Conservation (phyloP, 2,888 invertebrate genomes). For the Caenorhabditis imperialis region DNA sequence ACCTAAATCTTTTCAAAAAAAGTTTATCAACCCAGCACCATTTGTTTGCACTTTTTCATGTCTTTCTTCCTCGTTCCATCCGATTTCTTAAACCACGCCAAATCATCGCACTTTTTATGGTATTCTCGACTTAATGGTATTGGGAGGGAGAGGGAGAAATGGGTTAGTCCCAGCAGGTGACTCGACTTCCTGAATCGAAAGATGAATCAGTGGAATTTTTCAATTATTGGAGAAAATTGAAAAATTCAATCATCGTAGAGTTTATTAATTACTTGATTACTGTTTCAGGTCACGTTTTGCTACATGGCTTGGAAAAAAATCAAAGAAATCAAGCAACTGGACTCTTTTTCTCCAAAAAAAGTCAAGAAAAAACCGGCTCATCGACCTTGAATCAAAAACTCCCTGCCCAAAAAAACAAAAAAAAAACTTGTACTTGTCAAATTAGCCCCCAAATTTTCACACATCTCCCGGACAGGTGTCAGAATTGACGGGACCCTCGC, state of each 20-base stretch:
- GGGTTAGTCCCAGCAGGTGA: constrained; percentile 42
- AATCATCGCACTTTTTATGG: constrained; percentile 45
- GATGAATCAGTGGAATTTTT: constrained; percentile 1
- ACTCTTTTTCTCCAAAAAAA: no score
- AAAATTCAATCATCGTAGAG: no score
- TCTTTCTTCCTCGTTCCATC: no score
- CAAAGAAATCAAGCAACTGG: no score
- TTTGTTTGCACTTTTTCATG: constrained; percentile 20
- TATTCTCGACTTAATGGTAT: constrained; percentile 29
- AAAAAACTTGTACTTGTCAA: constrained; percentile 53
- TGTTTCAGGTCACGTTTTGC: no score
- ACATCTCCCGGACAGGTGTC: constrained; percentile 43
- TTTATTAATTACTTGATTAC: no score
- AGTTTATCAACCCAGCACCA: constrained; percentile 28
- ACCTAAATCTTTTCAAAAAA: constrained; percentile 16
- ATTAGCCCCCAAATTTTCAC: constrained; percentile 42
- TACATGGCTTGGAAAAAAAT: no score
- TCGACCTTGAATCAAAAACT: constrained; percentile 20
- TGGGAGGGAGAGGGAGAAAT: constrained; percentile 8
- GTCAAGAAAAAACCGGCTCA: constrained; percentile 5
- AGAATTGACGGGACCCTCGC: constrained; percentile 20
- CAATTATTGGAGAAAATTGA: background rate
- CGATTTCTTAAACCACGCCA: background rate
- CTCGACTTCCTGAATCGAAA: constrained; percentile 14
- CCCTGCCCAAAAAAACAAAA: background rate